Conservation (phyloP, 2,797 vertebrate genomes). For the Melanogrammus aeglefinus region DNA sequence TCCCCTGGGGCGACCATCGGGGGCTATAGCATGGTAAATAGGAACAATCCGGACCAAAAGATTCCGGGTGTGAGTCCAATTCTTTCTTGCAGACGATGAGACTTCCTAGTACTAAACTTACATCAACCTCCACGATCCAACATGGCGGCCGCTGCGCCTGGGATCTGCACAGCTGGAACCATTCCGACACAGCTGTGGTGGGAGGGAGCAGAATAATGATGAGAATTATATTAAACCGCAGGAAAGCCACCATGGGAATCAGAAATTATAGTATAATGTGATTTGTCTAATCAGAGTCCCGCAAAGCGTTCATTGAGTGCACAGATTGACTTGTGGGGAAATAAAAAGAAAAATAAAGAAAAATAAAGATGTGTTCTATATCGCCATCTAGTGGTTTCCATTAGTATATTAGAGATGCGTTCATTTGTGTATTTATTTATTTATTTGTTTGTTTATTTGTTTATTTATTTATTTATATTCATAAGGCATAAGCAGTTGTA, state of each 20-base stretch:
- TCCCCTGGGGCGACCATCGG: no score
- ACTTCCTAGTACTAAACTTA: slow-evolving; percentile 2
- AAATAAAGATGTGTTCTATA: neutral
- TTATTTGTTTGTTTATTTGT: neutral
- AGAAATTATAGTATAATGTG: no score
- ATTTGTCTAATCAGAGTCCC: neutral
- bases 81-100: neutral
- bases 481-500: neutral
- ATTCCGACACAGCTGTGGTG: slow-evolving; percentile 1
- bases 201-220: neutral
- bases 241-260: no score
- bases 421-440: no score
- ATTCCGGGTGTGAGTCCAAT: neutral
- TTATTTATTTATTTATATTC: neutral
- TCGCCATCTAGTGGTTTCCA: neutral
- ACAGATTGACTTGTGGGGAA: neutral
- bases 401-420: no score
- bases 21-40: no score
- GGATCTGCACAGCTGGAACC: slow-evolving; percentile 11
- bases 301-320: neutral
- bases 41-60: neutral
- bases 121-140: slow-evolving; percentile 1
- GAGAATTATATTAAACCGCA: neutral
- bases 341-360: neutral
- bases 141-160: slow-evolving; percentile 10